Conservation (phyloP, 2,888 invertebrate genomes). For the Tenodera sinensis region DNA sequence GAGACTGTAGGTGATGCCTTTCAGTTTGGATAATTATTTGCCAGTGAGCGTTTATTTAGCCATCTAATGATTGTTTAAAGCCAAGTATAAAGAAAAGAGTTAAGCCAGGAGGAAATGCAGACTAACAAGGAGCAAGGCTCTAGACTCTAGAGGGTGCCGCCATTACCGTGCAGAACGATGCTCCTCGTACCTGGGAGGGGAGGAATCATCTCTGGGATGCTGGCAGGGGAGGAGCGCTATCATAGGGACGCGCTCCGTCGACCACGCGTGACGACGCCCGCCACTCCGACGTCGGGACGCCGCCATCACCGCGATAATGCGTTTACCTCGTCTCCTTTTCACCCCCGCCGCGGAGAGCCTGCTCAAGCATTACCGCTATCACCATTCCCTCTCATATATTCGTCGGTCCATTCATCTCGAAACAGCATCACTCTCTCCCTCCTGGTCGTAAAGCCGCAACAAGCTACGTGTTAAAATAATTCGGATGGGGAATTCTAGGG, state of each 20-base stretch:
- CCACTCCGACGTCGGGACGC: neutral
- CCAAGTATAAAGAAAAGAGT: no score
- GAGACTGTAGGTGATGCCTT: no score
- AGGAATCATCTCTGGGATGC: neutral
- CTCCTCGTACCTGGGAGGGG: neutral
- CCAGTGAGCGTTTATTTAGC: no score
- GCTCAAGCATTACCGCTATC: constrained; percentile 1
- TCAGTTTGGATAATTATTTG: no score
- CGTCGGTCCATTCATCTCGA: constrained; percentile 10
- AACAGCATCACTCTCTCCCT: neutral
- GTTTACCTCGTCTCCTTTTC: constrained; percentile 26
- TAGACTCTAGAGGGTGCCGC: neutral
- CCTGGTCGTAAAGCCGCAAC: neutral
- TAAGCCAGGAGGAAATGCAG: no score
- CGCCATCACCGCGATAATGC: constrained; percentile 26
- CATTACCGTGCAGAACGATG: neutral
- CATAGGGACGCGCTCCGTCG: constrained; percentile 20
- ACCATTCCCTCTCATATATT: neutral
- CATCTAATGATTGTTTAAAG: no score
- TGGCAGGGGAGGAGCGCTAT: constrained; percentile 7
- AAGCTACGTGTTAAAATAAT: neutral
- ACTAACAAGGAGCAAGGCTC: neutral
- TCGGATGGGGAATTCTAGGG: neutral
- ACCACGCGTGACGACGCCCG: constrained; percentile 17
- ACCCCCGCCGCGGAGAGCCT: constrained; percentile 2